Evolutionary conservation across 2,888 invertebrate genomes (phyloP), one percentile per base, ranked within the genome.

Genomic region (Serrognathus titanus): DNA sequence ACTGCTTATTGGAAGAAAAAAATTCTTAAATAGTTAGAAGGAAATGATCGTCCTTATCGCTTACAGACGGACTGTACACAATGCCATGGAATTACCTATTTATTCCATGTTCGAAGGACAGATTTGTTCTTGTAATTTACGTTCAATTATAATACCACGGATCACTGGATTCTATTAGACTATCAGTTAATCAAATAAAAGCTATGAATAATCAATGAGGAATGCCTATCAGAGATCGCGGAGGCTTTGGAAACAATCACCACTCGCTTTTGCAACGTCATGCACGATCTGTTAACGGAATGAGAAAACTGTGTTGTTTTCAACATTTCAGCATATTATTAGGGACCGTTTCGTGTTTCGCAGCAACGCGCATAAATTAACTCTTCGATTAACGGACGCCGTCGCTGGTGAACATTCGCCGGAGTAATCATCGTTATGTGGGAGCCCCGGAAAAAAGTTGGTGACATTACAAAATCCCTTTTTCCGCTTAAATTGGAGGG

Each of bases 401-500:
- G 20, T 4, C 20, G 20, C 16, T n/a, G 43, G 6, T 10, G 16
- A 4, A n/a, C 16, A 43, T 12, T 43, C 20, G 43, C 20, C 43
- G n/a, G 24, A 43, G 43, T 20, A 43, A 43, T 43, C 43, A 43
- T 43, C 43, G 20, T 43, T 16, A 43, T 43, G 12, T n/a, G 43
- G 20, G 13, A 20, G 43, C 43, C 24, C 24, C 43, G 16, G 16
- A 43, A 43, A 40, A 43, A 43, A 43, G 43, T 43, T 43, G 43
- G 43, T 43, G 43, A 43, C 43, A 20, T 43, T 43, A 43, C 43
- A 43, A 16, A 60, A 62, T 71, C 68, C 70, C 71, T 71, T 73
- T 75, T 73, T 72, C 72, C 63, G 62, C 65, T 67, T 69, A 76
- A 76, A 76, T 76, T 76, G 76, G 74, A 69, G 74, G 74, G 72